Conservation (phyloP, 2,797 vertebrate genomes). For the Rousettus madagascariensis region DNA sequence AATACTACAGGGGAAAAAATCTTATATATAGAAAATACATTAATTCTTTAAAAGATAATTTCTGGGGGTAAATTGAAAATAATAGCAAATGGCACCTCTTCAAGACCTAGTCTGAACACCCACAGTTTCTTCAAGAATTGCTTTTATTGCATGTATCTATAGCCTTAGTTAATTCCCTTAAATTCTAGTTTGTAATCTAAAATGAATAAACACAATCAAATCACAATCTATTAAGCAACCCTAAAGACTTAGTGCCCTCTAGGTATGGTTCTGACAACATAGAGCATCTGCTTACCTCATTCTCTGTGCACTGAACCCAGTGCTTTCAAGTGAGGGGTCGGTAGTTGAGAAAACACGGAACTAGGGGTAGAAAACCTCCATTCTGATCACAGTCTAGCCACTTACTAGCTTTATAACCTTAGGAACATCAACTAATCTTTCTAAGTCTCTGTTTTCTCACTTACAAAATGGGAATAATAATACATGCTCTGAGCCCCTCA, state of each 20-base stretch:
- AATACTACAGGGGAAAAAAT: not conserved
- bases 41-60: not conserved
- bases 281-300: not conserved
- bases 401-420: not conserved
- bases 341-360: not conserved
- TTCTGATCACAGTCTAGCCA: not conserved
- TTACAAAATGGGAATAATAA: constrained; percentile 43
- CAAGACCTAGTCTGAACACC: not conserved
- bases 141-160: not conserved
- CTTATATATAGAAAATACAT: not conserved
- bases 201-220: not conserved
- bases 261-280: not conserved
- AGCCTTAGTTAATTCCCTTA: not conserved
- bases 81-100: not conserved
- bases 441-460: not conserved
- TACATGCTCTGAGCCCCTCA: not conserved
- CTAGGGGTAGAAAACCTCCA: not conserved
- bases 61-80: not conserved
- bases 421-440: not conserved
- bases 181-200: not conserved
- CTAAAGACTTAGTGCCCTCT: not conserved
- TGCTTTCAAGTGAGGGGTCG: not conserved
- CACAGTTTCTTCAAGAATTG: not conserved
- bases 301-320: not conserved
- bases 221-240: not conserved